Evolutionary conservation across 2,797 vertebrate genomes (phyloP).

Genomic region (Sarcoramphus papa): DNA sequence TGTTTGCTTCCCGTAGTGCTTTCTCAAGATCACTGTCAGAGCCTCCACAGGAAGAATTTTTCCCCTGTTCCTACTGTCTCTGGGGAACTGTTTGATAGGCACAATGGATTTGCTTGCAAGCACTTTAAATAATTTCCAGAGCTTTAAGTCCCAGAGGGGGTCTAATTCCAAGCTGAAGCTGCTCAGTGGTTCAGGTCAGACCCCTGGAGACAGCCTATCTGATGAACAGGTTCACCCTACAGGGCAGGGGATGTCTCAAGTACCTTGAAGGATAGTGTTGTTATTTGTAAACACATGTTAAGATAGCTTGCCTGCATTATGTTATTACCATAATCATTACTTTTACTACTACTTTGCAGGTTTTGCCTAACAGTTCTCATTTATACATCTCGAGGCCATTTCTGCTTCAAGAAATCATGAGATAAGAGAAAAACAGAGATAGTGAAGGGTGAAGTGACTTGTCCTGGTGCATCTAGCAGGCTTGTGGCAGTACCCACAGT

Average conservation of each 20-base stretch:
- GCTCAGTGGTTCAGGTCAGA: constrained; percentile 27
- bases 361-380: neutral
- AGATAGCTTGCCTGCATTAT: neutral
- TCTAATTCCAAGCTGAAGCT: constrained; percentile 25
- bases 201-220: neutral
- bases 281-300: constrained; percentile 44
- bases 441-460: neutral
- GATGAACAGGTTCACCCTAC: constrained; percentile 5
- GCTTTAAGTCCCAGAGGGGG: constrained; percentile 33
- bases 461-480: neutral
- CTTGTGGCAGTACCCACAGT: neutral
- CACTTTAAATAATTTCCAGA: constrained; percentile 55
- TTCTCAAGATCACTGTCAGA: constrained; percentile 39
- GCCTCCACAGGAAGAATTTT: constrained; percentile 17
- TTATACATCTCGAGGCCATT: neutral
- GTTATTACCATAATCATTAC: constrained; percentile 26
- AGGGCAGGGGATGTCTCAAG: neutral
- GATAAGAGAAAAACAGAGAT: neutral
- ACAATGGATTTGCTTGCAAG: constrained; percentile 56
- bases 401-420: neutral
- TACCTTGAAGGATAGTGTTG: neutral
- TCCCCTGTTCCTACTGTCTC: neutral
- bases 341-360: neutral
- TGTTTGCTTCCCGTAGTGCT: constrained; percentile 25
- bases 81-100: constrained; percentile 33